Base-by-base conservation (phyloP, 1,140 invertebrate genomes). In the Laupala kohalensis region DNA sequence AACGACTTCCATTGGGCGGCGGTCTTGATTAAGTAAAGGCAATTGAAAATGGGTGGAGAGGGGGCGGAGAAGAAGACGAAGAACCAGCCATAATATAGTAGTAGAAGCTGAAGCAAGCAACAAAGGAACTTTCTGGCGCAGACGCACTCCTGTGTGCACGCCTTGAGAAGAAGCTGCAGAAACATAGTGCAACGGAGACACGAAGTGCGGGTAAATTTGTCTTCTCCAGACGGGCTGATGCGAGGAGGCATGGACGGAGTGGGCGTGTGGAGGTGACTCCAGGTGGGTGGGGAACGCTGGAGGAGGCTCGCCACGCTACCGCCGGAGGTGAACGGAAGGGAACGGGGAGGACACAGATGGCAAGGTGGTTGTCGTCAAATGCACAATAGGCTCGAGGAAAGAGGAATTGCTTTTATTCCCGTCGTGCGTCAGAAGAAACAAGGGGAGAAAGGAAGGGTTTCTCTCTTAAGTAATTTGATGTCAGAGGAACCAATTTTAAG, bases 21-120 rank as follows among this genome's bases (percentile, higher is more conserved):
- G 29, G 26, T 26, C 67, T 68, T 68, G 67, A 68, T 68, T 68
- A 68, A 68, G 26, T 68, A 23, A 68, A 68, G 67, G 28, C 67
- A 68, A 68, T 68, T 37, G 26, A 68, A 68, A 68, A 68, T 68
- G 67, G 67, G 67, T 12, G 27, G 29, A 24, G 26, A 68, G 27
- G 29, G 29, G 67, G 29, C 27, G 67, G 29, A 68, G 67, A 68
- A 68, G 15, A 24, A 30, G n/a, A 30, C 23, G 29, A 27, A 68
- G 67, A 9, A 23, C 23, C 27, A 19, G 67, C 13, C 37, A 53
- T 53, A 53, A 53, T 53, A 53, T 53, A 53, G 37, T 53, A 53
- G 37, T 53, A 53, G 37, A 53, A 53, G 37, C 37, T 53, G 37
- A 19, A 53, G 37, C 37, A 19, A 53, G 37, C 37, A 53, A 53